Percentiles rank a stretch among this genome's conserved stretches.
Evolutionary conservation across 1,140 invertebrate genomes (phyloP).

Genomic region (Apocrypta bakeri): DNA sequence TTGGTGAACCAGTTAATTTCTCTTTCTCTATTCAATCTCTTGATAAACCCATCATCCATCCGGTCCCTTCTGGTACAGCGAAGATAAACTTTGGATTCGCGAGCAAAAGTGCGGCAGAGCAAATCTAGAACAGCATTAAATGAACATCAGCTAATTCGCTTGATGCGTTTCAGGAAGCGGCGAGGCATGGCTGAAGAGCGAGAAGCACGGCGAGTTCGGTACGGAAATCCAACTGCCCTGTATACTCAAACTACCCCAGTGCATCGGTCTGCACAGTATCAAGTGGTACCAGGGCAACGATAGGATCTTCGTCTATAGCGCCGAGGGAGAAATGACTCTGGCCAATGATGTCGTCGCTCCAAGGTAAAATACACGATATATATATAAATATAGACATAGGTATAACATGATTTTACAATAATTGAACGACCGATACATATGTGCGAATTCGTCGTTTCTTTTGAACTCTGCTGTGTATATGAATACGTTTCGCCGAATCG

Average conservation of each 20-base stretch:
- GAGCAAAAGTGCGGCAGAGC: constrained; percentile 34
- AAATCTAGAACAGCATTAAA: constrained; percentile 49
- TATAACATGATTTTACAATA: too few relatives aligned
- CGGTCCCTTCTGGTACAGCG: too few relatives aligned
- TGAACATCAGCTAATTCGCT: constrained; percentile 51
- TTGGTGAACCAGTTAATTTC: background rate
- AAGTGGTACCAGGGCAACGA: constrained; percentile 91
- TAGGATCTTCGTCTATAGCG: constrained; percentile 89
- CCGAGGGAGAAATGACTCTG: constrained; percentile 81
- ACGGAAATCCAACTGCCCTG: constrained; percentile 84
- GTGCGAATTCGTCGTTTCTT: too few relatives aligned
- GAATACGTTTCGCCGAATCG: too few relatives aligned
- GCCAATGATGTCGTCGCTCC: constrained; percentile 82
- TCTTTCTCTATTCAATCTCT: too few relatives aligned
- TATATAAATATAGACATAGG: too few relatives aligned
- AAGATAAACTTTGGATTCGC: too few relatives aligned
- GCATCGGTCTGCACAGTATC: constrained; percentile 89
- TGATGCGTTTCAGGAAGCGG: constrained; percentile 68
- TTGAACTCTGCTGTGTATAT: too few relatives aligned
- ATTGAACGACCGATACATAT: too few relatives aligned
- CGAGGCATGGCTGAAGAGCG: constrained; percentile 71
- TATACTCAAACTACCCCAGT: constrained; percentile 83
- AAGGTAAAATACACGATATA: too few relatives aligned
- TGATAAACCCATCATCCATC: too few relatives aligned
- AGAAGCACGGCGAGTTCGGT: constrained; percentile 75